Base-by-base conservation (phyloP, 2,888 invertebrate species). In the Hirudinaria manillensis region DNA sequence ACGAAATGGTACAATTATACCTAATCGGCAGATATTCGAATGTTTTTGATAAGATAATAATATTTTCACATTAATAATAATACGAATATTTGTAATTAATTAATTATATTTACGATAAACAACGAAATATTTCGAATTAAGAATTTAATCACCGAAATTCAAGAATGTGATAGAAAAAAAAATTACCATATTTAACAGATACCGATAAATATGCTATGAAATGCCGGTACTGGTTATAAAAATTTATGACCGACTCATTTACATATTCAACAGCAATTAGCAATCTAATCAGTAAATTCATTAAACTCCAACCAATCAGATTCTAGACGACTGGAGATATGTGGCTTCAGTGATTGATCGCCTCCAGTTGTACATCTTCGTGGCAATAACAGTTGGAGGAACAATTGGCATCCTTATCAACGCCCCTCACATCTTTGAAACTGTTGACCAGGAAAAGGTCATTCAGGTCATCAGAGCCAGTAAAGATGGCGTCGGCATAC, bases 301-400 rank as follows among this genome's bases (percentile, higher is more conserved):
- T n/a, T n/a, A n/a, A n/a, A n/a, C n/a, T n/a, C n/a, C n/a, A 61
- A 24, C 61, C 61, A 24, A 24, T 61, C 61, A 97, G 96, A 95
- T 96, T 74, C 91, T 96, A 78, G 96, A 97, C 87, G 96, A 97
- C 88, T 97, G 97, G 96, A 95, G 96, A 85, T 97, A 96, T 86
- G 95, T 97, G 76, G 96, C 96, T 76, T 93, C 96, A 92, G 96
- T 96, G 78, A 94, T 97, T 84, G 97, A 97, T 88, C 90, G 97
- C 82, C 89, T 97, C 81, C 94, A 95, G 85, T 88, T 97, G 80
- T 96, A 94, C 86, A 92, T 97, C 84, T 97, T 97, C 88, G 94
- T 96, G 87, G 90, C 93, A 81, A 94, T 96, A 72, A 97, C 96
- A 79, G 92, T 94, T 68, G 93, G 93, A 75, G 97, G 97, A 51